Evolutionary conservation across 2,113 vertebrate genomes (phyloP), one percentile per base, ranked within the genome.

Genomic region (Trichomycterus rosablanca): DNA sequence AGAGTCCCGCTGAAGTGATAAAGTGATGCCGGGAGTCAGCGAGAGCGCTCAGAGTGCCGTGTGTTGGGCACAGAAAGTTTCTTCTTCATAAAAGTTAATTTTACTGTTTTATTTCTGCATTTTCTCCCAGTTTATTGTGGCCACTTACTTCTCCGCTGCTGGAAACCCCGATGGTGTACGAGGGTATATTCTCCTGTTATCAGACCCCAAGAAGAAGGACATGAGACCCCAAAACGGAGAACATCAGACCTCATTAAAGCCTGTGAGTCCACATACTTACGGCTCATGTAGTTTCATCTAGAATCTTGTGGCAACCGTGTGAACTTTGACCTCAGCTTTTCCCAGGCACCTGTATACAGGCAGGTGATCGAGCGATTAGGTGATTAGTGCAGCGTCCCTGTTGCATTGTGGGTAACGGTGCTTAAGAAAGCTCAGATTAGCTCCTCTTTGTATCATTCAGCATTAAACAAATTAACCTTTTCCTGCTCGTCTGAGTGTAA

Each of bases 401-500:
- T 77, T 79, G 84, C 72, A 1, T 81, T 71, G 77, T 79, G 76
- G 80, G 84, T 86, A 79, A 72, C 81, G 78, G 82, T 81, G 88
- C 81, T 89, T 84, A 91, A 89, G 82, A 87, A 83, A 86, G 85
- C 63, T 37, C 83, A 91, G 88, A 90, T 92, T 89, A 90, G 83
- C 63, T 81, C 78, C 79, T 81, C 84, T 92, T 92, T 93, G 88
- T 87, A 87, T 76, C 73, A 44, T 74, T 80, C 78, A 84, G 86
- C 89, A 86, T 93, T 89, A 89, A 90, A 93, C 91, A 93, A 90
- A 93, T 91, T 85, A 86, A 87, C 85, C 88, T 85, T 89, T 95
- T 93, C 90, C 87, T 91, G 90, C 82, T 93, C 93, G 92, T 86
- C 89, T 95, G 86, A 92, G 88, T 94, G 91, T 90, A 90, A 95